Evolutionary conservation across 2,113 vertebrate species (phyloP), one percentile per base, ranked within the genome.

Genomic region (Sprattus sprattus): DNA sequence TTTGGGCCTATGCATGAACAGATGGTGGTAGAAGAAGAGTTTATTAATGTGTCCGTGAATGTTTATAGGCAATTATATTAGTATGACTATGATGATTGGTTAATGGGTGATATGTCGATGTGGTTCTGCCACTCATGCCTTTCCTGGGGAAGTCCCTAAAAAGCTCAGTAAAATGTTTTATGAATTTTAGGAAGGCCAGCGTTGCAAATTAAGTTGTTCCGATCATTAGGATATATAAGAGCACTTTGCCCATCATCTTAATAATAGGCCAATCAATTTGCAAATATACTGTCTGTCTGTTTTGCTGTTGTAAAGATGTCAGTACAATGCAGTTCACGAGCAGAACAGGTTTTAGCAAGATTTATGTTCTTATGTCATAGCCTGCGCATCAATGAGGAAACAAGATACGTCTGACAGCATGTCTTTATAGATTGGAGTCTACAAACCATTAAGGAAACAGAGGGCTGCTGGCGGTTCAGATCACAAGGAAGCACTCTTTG

Each of bases 401-500:
- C 54, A 6, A 22, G 54, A 39, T 39, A 39, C 39, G 39, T 4
- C 4, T 60, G 54, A 20, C 18, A 7, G 2, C 18, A 22, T 60
- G 54, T 60, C 54, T 4, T 60, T 1, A 22, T 18, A 6, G 20
- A 60, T 60, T 20, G 4, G 54, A 60, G 54, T 7, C 4, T 22
- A 22, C 18, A 60, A 6, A 60, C 54, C 54, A 60, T 13, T 75
- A 82, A 64, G 22, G 10, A 71, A 25, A 15, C 81, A 82, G 88
- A 91, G 89, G 81, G n/a, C 64, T 67, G 13, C n/a, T 28, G 9
- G 47, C 92, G 93, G 90, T 91, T 92, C 87, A 85, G 89, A 91
- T 94, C 88, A 90, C 89, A 83, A 89, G 85, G 84, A 92, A 89
- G 92, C 50, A 88, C 64, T 86, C 92, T 93, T 91, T 90, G 93